Conservation (phyloP, 2,888 invertebrate species). For the Selenia dentaria region DNA sequence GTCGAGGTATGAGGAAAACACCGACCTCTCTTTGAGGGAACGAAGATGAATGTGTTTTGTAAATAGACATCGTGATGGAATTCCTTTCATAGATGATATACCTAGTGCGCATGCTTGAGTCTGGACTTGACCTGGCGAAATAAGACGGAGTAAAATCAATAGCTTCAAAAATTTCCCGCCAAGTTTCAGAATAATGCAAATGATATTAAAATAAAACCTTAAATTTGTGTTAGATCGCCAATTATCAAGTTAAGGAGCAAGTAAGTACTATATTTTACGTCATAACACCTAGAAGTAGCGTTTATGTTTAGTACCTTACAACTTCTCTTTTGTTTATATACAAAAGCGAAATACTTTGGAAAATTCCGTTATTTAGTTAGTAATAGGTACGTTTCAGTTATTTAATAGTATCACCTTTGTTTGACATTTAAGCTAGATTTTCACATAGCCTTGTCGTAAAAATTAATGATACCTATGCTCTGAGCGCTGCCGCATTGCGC, state of each 20-base stretch:
- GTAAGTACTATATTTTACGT: slow-evolving; percentile 9
- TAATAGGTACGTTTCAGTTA: too few species aligned
- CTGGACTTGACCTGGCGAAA: slow-evolving; percentile 32
- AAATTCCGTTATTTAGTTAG: too few species aligned
- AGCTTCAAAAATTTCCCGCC: slow-evolving; percentile 43
- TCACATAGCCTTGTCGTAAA: slow-evolving; percentile 30
- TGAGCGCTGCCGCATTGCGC: slow-evolving; percentile 79
- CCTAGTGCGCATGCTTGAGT: slow-evolving; percentile 40
- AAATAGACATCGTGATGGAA: slow-evolving; percentile 34
- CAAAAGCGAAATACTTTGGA: too few species aligned
- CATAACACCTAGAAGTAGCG: too few species aligned
- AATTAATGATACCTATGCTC: slow-evolving; percentile 54
- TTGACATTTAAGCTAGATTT: not conserved
- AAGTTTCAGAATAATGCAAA: slow-evolving; percentile 3
- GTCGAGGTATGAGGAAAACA: slow-evolving; percentile 9
- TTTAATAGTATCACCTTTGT: too few species aligned
- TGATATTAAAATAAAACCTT: not conserved
- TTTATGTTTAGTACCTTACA: too few species aligned
- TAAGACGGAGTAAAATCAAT: slow-evolving; percentile 37
- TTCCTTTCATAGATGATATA: slow-evolving; percentile 23
- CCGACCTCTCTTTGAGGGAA: slow-evolving; percentile 22
- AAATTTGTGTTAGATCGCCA: slow-evolving; percentile 19
- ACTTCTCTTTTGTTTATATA: too few species aligned
- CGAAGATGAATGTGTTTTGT: slow-evolving; percentile 32
- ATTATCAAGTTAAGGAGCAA: slow-evolving; percentile 17